Conservation (phyloP, 2,888 invertebrate genomes). For the Quadriops clusia region DNA sequence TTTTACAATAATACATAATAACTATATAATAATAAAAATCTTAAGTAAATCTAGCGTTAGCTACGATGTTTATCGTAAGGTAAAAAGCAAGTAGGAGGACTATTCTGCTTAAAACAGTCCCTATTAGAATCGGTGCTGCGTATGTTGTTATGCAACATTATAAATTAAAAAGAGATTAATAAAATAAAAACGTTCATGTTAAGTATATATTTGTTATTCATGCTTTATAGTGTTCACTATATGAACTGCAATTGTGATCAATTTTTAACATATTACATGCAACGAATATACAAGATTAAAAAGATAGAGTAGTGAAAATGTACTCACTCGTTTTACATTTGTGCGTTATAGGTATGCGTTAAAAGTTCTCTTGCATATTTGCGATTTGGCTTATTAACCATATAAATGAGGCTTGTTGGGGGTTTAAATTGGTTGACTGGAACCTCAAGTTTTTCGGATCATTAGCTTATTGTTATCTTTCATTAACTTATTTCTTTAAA, state of each 20-base stretch:
- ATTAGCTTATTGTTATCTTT: no score
- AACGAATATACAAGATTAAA: slow-evolving; percentile 19
- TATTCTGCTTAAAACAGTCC: slow-evolving; percentile 15
- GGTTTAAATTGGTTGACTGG: no score
- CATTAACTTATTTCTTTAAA: no score
- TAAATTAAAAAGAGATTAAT: slow-evolving; percentile 17
- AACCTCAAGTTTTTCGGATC: no score
- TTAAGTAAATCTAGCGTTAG: slow-evolving; percentile 1
- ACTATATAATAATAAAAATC: not conserved
- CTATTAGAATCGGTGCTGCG: slow-evolving; percentile 33
- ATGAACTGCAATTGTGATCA: slow-evolving; percentile 39
- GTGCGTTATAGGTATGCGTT: slow-evolving; percentile 10
- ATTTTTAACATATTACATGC: slow-evolving; percentile 21
- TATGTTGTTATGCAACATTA: slow-evolving; percentile 24
- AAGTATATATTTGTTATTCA: slow-evolving; percentile 25
- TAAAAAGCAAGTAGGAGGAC: not conserved
- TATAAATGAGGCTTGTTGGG: no score
- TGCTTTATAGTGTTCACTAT: slow-evolving; percentile 40
- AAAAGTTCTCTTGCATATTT: slow-evolving; percentile 12
- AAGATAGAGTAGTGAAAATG: slow-evolving; percentile 16
- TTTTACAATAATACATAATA: slow-evolving; percentile 3
- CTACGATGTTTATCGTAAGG: not conserved
- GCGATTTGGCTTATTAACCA: not conserved
- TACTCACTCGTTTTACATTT: slow-evolving; percentile 15
- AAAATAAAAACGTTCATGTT: slow-evolving; percentile 27